Conservation (phyloP, 2,113 vertebrate species). For the Hypomesus transpacificus region DNA sequence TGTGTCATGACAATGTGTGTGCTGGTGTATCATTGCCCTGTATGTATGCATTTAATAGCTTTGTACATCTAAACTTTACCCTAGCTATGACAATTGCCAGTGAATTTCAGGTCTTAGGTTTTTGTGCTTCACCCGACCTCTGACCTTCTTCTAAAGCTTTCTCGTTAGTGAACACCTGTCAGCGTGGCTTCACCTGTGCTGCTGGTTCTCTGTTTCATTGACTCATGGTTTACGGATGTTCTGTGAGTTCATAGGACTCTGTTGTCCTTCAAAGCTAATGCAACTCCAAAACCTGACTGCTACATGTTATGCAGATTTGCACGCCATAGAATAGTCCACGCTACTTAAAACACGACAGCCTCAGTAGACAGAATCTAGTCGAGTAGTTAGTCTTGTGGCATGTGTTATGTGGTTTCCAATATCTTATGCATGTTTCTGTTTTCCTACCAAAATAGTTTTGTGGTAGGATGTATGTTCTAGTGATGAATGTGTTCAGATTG, state of each 20-base stretch:
- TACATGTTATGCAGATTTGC: background rate
- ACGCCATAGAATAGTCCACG: background rate
- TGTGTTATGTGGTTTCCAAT: slow-evolving; percentile 20
- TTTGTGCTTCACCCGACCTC: too few relatives aligned
- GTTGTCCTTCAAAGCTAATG: background rate
- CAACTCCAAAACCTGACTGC: background rate
- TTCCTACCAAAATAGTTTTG: background rate
- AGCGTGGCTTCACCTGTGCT: too few relatives aligned
- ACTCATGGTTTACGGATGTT: too few relatives aligned
- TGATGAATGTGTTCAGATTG: background rate
- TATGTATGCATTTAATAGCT: too few relatives aligned
- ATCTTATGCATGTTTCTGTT: slow-evolving; percentile 13
- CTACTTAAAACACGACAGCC: background rate
- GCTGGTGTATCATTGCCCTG: background rate
- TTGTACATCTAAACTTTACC: too few relatives aligned
- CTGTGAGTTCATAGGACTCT: too few relatives aligned
- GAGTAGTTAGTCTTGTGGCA: slow-evolving; percentile 7
- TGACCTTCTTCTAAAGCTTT: too few relatives aligned
- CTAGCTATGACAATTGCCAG: too few relatives aligned
- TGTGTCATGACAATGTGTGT: background rate
- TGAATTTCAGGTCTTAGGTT: too few relatives aligned
- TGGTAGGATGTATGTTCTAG: background rate
- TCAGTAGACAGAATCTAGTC: background rate
- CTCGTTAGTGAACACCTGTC: too few relatives aligned
- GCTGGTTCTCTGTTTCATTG: too few relatives aligned